These are phyloP conservation scores for Meta bourneti DNA, from an alignment of 2,888 invertebrate species.

Conservation along the genomic window DNA sequence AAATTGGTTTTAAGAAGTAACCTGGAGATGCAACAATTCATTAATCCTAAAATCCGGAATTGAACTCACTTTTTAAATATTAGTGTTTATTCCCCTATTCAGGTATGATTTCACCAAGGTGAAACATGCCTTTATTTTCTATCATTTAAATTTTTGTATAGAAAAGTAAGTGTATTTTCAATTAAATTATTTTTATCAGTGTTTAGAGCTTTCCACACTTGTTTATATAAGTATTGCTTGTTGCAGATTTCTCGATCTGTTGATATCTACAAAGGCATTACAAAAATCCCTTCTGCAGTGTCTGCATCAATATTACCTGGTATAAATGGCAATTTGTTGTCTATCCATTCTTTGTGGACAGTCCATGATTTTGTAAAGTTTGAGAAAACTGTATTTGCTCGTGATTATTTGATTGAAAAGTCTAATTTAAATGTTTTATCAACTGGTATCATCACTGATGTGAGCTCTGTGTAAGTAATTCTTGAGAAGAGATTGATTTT, in stretches of 20 bases:
- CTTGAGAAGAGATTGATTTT: not conserved
- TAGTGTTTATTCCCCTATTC: too few species aligned
- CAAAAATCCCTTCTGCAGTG: not conserved
- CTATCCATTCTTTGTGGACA: slow-evolving; percentile 36
- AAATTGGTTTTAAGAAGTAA: too few species aligned
- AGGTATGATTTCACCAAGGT: too few species aligned
- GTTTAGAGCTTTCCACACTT: not conserved
- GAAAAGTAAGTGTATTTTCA: not conserved
- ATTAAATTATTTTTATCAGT: not conserved
- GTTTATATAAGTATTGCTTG: not conserved
- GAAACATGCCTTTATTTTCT: too few species aligned
- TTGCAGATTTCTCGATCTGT: slow-evolving; percentile 16
- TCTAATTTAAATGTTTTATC: slow-evolving; percentile 29
- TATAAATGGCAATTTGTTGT: not conserved
- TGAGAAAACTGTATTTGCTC: slow-evolving; percentile 20
- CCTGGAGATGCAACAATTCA: too few species aligned
- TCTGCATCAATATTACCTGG: slow-evolving; percentile 15
- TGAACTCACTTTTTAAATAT: too few species aligned
- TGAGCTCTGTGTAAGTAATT: slow-evolving; percentile 34
- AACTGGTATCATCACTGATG: slow-evolving; percentile 25
- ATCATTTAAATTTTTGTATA: too few species aligned
- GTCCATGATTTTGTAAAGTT: slow-evolving; percentile 40
- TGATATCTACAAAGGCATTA: slow-evolving; percentile 13
- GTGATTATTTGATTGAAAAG: slow-evolving; percentile 28
- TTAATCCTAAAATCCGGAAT: too few species aligned